Evolutionary conservation across 2,888 invertebrate species (phyloP), one percentile per base, ranked within the genome.

Genomic region (Scaptodrosophila latifasciaeformis): DNA sequence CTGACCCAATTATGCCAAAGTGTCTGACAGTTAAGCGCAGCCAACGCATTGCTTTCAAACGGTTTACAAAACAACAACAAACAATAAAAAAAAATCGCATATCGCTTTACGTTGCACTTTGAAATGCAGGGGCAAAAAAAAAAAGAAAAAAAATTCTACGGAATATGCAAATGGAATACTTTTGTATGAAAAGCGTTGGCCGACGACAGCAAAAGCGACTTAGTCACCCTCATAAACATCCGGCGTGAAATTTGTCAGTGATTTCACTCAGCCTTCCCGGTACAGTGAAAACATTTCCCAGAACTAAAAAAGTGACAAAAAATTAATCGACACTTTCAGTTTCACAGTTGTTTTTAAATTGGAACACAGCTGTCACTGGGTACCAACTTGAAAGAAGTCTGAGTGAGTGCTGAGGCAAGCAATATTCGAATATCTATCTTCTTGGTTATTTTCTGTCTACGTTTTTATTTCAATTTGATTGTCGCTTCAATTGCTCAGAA

Each of bases 1-100:
- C 46, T 76, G 76, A 81, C 79, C 76, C 79, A 78, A 76, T 81
- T 76, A 67, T 81, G 81, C 72, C 76, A 76, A 76, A 75, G 69
- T 67, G 61, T 75, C 69, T 78, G 78, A 54, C 77, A 76, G 65
- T 76, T 55, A 63, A 70, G 67, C 77, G 62, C 53, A 51, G 47
- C 43, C 35, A 24, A 15, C 37, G n/a, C 21, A n/a, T 21, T n/a
- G n/a, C n/a, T n/a, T n/a, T n/a, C n/a, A 30, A 49, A 59, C 53
- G 44, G 67, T 63, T n/a, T n/a, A n/a, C n/a, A n/a, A n/a, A n/a
- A n/a, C n/a, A n/a, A n/a, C n/a, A 57, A 46, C 58, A 46, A 52
- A 19, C 12, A 53, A 45, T 19, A 31, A 12, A 49, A 31, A 15
- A 19, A 15, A 42, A 17, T 2, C 1, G 29, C 17, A 17, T 2